Base-by-base conservation (phyloP, 2,888 invertebrate genomes). In the Eupelmus urozonus region DNA sequence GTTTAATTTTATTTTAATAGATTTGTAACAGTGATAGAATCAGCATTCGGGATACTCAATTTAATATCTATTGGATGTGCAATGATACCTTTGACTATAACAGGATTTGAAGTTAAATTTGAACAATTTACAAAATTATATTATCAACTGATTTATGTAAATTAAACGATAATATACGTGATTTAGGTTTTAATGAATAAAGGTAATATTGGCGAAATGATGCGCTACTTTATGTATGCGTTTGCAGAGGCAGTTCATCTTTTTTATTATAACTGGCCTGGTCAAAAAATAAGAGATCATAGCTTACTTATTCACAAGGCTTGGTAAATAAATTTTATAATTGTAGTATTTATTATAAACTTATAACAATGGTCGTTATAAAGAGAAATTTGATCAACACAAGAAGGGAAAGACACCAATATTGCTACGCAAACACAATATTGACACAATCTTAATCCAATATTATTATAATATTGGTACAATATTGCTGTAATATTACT, bases 251-350 rank as follows among this genome's bases (percentile, higher is more conserved):
- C 73, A n/a, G 55, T 70, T 20, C 73, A 79, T 70, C 53, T 80
- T 5, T 70, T 76, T 45, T 76, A 76, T 62, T 76, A 76, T 40
- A 80, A 66, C 27, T 80, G 76, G 80, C 73, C 76, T 23, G 70
- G 76, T 3, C 70, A 79, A 67, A 76, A 76, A 11, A 76, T 80
- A 20, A 40, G 40, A 11, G 70, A 80, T 11, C 76, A 80, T 11
- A 79, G 80, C 16, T 49, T 71, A n/a, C 27, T 66, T 29, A 20
- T 80, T 27, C 60, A 74, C 45, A 18, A 80, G 16, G 18, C 73
- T 11, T 76, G 78, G 80, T 78, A 53, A 73, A 40, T 63, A 40
- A n/a, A 34, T 34, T 34, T 34, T 5, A 34, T 34, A 34, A 34
- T 34, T 34, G 34, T 34, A n/a, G n/a, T n/a, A n/a, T n/a, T n/a